Evolutionary conservation across 2,113 vertebrate species (phyloP).

Genomic region (Syrmaticus mikado): DNA sequence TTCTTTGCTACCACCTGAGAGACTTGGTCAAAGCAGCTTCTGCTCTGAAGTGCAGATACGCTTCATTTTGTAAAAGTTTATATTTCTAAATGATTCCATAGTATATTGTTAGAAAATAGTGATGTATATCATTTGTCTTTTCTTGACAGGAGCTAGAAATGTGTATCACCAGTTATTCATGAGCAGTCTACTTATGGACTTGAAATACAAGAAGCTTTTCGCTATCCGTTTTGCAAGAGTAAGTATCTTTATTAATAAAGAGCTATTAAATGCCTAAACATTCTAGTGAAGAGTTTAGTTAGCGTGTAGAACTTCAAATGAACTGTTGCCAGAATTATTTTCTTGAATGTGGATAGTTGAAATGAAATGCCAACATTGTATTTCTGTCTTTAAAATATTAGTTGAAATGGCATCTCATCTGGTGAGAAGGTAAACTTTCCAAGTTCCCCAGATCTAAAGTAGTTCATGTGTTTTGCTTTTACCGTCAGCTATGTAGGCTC

Average conservation of each 20-base stretch:
- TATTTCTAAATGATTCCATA: background rate
- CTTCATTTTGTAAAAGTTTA: background rate
- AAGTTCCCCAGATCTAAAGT: background rate
- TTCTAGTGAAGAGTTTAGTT: constrained; percentile 38
- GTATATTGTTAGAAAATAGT: background rate
- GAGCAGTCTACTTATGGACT: constrained; percentile 98
- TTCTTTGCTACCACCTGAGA: background rate
- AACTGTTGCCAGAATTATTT: background rate
- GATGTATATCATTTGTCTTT: background rate
- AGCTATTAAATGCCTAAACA: constrained; percentile 4
- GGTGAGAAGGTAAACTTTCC: constrained; percentile 1
- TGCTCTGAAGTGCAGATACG: background rate
- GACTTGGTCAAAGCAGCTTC: background rate
- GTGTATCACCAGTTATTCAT: constrained; percentile 97
- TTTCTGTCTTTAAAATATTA: constrained; percentile 11
- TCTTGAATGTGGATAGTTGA: background rate
- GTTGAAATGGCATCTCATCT: background rate
- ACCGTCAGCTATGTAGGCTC: background rate
- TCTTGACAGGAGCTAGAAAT: constrained; percentile 88
- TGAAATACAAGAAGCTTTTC: constrained; percentile 96
- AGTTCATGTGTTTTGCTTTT: constrained; percentile 17
- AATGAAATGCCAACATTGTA: background rate
- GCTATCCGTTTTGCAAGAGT: constrained; percentile 96
- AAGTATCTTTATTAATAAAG: constrained; percentile 70
- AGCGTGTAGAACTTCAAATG: background rate